These are phyloP conservation scores for Acanthis flammea DNA, from an alignment of 2,797 vertebrate genomes.

Conservation along the genomic window DNA sequence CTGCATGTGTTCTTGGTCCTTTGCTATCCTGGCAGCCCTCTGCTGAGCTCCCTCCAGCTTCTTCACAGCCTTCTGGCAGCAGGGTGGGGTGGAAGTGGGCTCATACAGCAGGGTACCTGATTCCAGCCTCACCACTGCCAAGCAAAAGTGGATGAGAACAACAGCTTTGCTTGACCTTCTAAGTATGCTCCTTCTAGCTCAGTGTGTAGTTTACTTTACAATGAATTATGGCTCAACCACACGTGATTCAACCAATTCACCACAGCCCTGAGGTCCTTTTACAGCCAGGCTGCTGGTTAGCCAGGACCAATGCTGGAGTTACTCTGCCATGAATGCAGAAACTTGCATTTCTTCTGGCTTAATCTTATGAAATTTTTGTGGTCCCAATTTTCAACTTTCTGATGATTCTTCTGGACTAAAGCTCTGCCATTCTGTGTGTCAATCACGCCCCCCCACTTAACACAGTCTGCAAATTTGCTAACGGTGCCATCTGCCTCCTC, in stretches of 20 bases:
- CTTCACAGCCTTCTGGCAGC: background rate
- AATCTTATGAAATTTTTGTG: background rate
- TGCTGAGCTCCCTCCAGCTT: background rate
- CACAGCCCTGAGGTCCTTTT: background rate
- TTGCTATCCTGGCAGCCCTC: background rate
- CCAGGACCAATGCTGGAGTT: background rate
- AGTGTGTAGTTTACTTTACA: background rate
- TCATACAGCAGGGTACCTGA: background rate
- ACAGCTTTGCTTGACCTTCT: background rate
- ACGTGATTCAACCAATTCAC: background rate
- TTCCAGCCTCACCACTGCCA: background rate
- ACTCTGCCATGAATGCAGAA: background rate
- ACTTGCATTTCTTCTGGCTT: background rate
- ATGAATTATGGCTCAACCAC: background rate
- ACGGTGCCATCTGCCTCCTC: constrained; percentile 59
- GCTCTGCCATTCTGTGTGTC: constrained; percentile 40
- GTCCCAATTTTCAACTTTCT: background rate
- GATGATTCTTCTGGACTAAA: constrained; percentile 52
- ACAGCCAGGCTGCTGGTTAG: background rate
- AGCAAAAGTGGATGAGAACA: background rate
- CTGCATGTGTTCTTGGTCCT: background rate
- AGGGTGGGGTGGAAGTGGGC: rapidly evolving
- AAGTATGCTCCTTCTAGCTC: background rate
- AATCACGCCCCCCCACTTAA: constrained; percentile 54
- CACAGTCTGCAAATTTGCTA: constrained; percentile 63